A percentile compares a stretch with the other conserved stretches of the same genome.
Conservation (phyloP, 2,797 vertebrate species). For the Alcedo quadribrachys region DNA sequence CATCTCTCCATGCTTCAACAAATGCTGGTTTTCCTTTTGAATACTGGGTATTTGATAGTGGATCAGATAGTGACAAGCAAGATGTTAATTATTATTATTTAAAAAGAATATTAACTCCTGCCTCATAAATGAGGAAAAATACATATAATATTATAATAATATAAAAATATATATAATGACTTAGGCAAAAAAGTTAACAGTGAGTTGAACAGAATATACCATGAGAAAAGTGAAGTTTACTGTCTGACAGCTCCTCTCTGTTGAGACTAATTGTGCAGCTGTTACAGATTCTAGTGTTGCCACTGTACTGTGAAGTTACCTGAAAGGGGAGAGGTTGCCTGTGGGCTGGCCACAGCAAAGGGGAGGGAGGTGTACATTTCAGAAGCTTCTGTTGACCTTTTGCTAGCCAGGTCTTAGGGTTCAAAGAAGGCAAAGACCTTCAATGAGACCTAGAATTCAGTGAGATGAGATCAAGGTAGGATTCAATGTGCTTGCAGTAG, state of each 20-base stretch:
- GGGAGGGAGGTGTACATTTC: accelerated
- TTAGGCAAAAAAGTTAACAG: not conserved
- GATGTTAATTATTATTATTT: not conserved
- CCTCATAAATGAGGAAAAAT: not conserved
- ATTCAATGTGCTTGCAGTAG: not conserved
- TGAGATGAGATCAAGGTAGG: not conserved
- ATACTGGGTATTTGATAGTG: not conserved
- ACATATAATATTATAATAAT: too few species aligned
- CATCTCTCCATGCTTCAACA: not conserved
- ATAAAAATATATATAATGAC: not conserved
- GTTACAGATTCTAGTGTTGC: too few species aligned
- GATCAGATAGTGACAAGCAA: not conserved
- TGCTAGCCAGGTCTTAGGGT: not conserved
- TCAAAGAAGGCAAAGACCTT: not conserved
- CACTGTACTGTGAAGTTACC: not conserved
- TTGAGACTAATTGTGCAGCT: too few species aligned
- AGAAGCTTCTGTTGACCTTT: not conserved
- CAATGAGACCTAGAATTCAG: not conserved
- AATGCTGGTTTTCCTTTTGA: not conserved
- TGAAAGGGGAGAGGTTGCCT: too few species aligned
- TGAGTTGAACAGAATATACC: not conserved
- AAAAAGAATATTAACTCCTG: not conserved
- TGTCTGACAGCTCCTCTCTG: not conserved
- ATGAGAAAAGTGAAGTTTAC: not conserved
- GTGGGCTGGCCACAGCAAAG: not conserved